These are phyloP conservation scores for Nasua narica DNA, from an alignment of 2,797 vertebrate species.

Conservation along the genomic window DNA sequence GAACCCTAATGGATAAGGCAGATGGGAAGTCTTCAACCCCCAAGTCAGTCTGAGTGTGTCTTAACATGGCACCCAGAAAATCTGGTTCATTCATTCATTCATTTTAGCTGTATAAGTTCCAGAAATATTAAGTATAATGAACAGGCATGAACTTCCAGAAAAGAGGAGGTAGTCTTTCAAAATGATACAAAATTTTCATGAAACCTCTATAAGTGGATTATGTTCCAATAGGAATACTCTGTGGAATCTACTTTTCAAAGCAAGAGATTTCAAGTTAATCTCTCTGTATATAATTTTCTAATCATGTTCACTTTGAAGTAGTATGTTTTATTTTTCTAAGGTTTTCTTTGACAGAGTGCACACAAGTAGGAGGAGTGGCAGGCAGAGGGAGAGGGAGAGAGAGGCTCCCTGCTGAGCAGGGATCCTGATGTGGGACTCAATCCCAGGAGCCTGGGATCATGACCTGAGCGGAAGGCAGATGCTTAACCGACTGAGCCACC, in stretches of 20 bases:
- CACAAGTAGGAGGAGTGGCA: too few relatives aligned
- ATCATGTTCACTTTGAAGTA: background rate
- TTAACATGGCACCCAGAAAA: background rate
- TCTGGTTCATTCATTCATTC: background rate
- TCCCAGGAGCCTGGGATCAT: background rate
- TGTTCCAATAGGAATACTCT: background rate
- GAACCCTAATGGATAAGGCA: background rate
- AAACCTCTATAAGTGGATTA: background rate
- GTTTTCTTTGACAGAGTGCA: background rate
- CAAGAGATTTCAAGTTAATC: background rate
- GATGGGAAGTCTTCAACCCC: background rate
- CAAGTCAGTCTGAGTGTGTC: background rate
- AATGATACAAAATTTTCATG: background rate
- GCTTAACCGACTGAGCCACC: background rate
- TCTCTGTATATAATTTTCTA: background rate
- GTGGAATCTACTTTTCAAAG: background rate
- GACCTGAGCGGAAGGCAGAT: background rate
- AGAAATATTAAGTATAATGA: background rate
- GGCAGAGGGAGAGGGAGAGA: too few relatives aligned
- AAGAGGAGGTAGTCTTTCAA: background rate
- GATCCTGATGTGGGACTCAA: background rate
- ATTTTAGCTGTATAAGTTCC: background rate
- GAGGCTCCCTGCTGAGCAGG: background rate
- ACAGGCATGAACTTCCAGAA: background rate
- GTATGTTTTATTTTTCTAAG: background rate